Evolutionary conservation across 2,797 vertebrate genomes (phyloP), one percentile per base, ranked within the genome.

Genomic region (Geotrypetes seraphini): DNA sequence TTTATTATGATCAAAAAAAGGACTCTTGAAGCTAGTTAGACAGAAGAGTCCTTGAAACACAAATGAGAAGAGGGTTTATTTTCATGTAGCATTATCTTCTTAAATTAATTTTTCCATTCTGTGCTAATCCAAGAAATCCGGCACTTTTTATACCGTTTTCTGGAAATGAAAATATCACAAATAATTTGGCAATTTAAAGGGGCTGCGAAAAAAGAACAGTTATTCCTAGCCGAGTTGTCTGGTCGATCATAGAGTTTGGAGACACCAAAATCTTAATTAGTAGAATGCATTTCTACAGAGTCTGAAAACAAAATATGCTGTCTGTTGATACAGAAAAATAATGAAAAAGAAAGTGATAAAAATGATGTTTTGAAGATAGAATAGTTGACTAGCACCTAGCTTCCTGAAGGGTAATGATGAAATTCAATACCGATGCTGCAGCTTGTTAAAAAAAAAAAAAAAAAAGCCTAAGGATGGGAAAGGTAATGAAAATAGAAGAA

Each of bases 1-100:
- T 83, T 82, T 81, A 79, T 79, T 78, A 83, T 82, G 78, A 82
- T 84, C 72, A 79, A 75, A 78, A 73, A 85, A 79, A 71, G 71
- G 69, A 73, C 73, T 78, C 73, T 81, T 73, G 73, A 75, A 83
- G 61, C 73, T 71, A 72, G 70, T 81, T 81, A 79, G 75, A 66
- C 53, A 71, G 58, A 74, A 76, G 69, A 81, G 72, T 81, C 72
- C 76, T 85, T 83, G 72, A 79, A 79, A 78, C 71, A 66, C 61
- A 79, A 61, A 73, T 61, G 66, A 53, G 68, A 59, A 53, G 73
- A 73, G 60, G 59, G 73, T 62, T 60, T 44, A 61, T 73, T 75
- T 79, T 75, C 61, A 36, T 60, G 51, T 61, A 26, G 18, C 22
- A 43, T 58, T 71, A 75, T 72, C 58, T 57, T 60, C 52, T 53